Conservation (phyloP, 2,888 invertebrate genomes). For the Agrilus mali region DNA sequence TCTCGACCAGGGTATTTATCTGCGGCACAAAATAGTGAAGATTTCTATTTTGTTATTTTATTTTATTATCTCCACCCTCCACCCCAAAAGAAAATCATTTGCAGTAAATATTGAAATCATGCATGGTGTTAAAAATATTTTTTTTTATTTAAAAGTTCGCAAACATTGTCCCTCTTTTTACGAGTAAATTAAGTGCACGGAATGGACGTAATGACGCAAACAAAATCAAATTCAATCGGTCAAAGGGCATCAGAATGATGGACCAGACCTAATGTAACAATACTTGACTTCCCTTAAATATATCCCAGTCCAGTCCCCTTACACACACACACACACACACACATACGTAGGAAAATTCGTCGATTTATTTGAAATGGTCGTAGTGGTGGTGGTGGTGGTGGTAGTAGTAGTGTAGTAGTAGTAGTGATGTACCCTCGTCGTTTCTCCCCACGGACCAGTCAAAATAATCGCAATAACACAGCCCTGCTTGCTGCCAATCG, state of each 20-base stretch:
- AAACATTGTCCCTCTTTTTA: no score
- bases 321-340: slow-evolving; percentile 9
- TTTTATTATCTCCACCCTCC: no score
- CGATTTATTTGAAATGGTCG: slow-evolving; percentile 34
- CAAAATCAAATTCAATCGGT: slow-evolving; percentile 27
- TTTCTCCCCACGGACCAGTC: slow-evolving; percentile 34
- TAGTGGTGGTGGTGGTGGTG: no score
- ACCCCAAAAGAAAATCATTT: no score
- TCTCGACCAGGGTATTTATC: neutral
- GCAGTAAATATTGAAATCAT: no score
- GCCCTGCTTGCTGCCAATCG: slow-evolving; percentile 25
- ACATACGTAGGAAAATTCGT: slow-evolving; percentile 23
- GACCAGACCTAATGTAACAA: slow-evolving; percentile 29
- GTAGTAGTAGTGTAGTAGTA: no score
- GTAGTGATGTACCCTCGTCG: slow-evolving; percentile 27
- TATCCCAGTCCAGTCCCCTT: no score
- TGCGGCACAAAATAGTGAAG: slow-evolving; percentile 8
- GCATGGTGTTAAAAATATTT: no score
- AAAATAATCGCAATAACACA: slow-evolving; percentile 39
- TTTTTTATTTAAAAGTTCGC: no score
- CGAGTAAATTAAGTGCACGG: no score
- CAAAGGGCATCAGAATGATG: slow-evolving; percentile 27
- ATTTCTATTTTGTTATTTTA: no score
- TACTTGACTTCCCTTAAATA: slow-evolving; percentile 29
- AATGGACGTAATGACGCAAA: slow-evolving; percentile 18